Conservation (phyloP, 2,888 invertebrate species). For the Eupithecia insigniata region DNA sequence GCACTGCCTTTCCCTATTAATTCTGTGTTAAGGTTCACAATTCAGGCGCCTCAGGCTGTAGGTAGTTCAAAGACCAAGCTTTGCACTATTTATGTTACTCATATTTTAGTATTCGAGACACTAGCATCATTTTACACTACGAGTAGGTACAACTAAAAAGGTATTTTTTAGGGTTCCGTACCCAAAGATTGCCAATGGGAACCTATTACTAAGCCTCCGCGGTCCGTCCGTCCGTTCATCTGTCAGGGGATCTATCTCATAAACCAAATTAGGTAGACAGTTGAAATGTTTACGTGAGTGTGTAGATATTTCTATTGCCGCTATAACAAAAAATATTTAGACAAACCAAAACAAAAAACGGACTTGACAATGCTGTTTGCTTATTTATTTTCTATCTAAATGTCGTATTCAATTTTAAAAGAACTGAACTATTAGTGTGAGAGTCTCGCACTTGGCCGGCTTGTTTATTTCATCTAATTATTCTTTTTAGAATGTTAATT, state of each 20-base stretch:
- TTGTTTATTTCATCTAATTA: constrained; percentile 1
- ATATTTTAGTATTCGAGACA: neutral
- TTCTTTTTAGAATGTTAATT: constrained; percentile 46
- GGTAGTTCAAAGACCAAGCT: constrained; percentile 29
- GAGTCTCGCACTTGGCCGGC: neutral
- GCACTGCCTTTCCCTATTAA: constrained; percentile 26
- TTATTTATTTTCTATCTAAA: neutral
- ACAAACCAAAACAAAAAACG: neutral
- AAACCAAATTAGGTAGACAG: neutral
- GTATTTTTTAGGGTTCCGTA: neutral
- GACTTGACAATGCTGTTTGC: constrained; percentile 15
- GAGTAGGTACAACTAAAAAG: neutral
- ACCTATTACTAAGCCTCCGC: neutral
- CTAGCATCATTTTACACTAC: neutral
- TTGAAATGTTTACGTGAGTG: neutral
- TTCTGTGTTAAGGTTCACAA: constrained; percentile 24
- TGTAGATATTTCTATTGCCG: neutral
- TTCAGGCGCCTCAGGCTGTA: constrained; percentile 20
- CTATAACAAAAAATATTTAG: neutral
- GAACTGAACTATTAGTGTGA: neutral
- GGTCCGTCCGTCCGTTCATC: neutral
- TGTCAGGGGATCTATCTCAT: neutral
- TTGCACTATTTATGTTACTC: constrained; percentile 10
- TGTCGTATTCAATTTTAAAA: no score
- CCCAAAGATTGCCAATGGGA: no score